These are phyloP conservation scores for Hirtodrosophila cameraria DNA, from an alignment of 2,888 invertebrate species.

Conservation along the genomic window DNA sequence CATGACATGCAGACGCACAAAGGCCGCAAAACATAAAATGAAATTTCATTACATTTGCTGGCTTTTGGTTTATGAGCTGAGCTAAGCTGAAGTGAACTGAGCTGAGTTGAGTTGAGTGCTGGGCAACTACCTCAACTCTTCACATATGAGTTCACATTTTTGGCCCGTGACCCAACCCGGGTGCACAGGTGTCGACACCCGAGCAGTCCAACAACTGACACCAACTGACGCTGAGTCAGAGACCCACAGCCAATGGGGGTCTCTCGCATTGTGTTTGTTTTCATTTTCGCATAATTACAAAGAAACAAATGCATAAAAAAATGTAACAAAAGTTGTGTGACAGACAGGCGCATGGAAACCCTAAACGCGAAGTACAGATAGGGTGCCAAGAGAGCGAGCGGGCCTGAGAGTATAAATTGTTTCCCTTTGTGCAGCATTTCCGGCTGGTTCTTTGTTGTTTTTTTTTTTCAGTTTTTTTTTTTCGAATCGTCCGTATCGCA, in stretches of 20 bases:
- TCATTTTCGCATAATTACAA: slow-evolving; percentile 74
- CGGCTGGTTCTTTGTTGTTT: slow-evolving; percentile 54
- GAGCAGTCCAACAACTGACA: slow-evolving; percentile 40
- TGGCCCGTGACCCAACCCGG: slow-evolving; percentile 72
- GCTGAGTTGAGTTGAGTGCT: slow-evolving; percentile 28
- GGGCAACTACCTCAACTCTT: slow-evolving; percentile 42
- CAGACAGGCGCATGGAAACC: slow-evolving; percentile 65
- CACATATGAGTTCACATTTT: slow-evolving; percentile 76
- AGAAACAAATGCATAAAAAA: slow-evolving; percentile 43
- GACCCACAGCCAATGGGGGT: slow-evolving; percentile 14
- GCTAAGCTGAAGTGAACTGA: no score
- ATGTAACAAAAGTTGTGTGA: slow-evolving; percentile 72
- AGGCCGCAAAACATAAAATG: slow-evolving; percentile 46
- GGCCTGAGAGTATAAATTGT: slow-evolving; percentile 31
- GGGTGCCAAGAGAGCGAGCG: neutral
- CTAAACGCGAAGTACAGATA: slow-evolving; percentile 30
- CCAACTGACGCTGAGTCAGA: slow-evolving; percentile 60
- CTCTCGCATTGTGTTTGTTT: slow-evolving; percentile 59
- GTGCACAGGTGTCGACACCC: slow-evolving; percentile 71
- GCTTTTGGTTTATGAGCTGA: slow-evolving; percentile 34
- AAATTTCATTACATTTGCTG: slow-evolving; percentile 60
- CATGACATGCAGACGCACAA: slow-evolving; percentile 65
- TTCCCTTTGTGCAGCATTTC: slow-evolving; percentile 60
- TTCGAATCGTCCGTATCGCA: slow-evolving; percentile 18
- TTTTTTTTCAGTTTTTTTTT: slow-evolving; percentile 12